Evolutionary conservation across 1,140 invertebrate species (phyloP).

Genomic region (Doryteuthis pealeii): DNA sequence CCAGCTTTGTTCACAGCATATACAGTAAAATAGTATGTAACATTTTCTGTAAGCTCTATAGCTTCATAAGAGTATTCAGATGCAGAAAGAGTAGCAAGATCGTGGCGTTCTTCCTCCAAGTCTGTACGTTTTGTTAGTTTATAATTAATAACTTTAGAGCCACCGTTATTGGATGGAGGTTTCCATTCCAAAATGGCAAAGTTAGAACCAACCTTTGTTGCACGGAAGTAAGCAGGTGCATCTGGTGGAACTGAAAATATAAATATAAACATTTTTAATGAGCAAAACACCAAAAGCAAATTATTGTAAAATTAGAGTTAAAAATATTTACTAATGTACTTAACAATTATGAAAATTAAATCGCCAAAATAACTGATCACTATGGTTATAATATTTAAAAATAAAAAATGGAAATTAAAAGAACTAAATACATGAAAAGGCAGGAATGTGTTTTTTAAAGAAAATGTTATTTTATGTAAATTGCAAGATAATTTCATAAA

Average conservation of each 20-base stretch:
- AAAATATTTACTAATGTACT: conserved; percentile 69
- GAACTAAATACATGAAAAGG: no score
- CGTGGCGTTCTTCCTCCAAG: conserved; percentile 43
- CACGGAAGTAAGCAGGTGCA: conserved; percentile 86
- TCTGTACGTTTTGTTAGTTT: conserved; percentile 6
- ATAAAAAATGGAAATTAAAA: no score
- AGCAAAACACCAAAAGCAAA: neutral
- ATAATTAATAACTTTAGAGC: conserved; percentile 73
- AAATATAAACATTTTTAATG: neutral
- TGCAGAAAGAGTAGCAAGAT: conserved; percentile 55
- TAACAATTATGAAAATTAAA: neutral
- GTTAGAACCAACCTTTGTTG: conserved; percentile 89
- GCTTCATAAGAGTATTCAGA: conserved; percentile 72
- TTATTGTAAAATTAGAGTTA: neutral
- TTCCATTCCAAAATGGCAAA: conserved; percentile 92
- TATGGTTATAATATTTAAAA: no score
- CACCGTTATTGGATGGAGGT: conserved; percentile 87
- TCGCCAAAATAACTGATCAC: conserved; percentile 83
- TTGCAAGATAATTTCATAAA: no score
- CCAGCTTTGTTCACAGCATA: conserved; percentile 93
- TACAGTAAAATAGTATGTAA: conserved; percentile 96
- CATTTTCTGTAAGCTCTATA: conserved; percentile 83
- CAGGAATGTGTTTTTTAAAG: no score
- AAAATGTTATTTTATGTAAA: no score
- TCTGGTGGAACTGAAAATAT: conserved; percentile 65